Base-by-base conservation (phyloP, 2,888 invertebrate genomes). In the Apoderus coryli region DNA sequence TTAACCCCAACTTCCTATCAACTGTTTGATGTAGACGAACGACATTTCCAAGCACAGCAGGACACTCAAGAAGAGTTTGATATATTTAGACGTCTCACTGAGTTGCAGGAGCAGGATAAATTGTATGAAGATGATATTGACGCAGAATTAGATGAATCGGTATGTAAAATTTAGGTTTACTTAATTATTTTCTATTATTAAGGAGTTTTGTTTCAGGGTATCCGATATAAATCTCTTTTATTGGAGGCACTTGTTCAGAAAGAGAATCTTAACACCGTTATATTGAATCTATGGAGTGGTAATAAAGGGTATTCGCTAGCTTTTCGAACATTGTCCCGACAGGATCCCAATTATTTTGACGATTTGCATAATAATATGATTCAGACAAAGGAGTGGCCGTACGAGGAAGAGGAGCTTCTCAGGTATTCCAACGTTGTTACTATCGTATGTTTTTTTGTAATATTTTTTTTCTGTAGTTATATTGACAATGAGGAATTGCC, bases 401-500 rank as follows among this genome's bases (percentile, higher is more conserved):
- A 90, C 54, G 86, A 88, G 59, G 82, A 86, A 58, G 86, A 88
- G 51, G 76, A 85, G 52, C 59, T 90, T 39, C 64, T 92, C 43
- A 76, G 79, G 51, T 86, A 81, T 55, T n/a, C n/a, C n/a, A n/a
- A n/a, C n/a, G n/a, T n/a, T n/a, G n/a, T n/a, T n/a, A n/a, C n/a
- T n/a, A 78, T 90, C 48, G 86, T 27, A 37, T 39, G 6, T 9
- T 9, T 7, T 16, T 16, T 16, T 6, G 19, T 16, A 16, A 16
- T 16, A 7, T 16, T 6, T 16, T 16, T 16, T 6, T 16, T 16
- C 11, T 11, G 16, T 12, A 38, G 38, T 13, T 86, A 80, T 55
- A 78, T 92, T 48, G 86, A 90, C 57, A 81, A 80, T 59, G 88
- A 88, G 57, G 80, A 89, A 61, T 63, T 93, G 53, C 92, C 92